phyloP scores from a whole-genome alignment of 2,888 invertebrate species.

The Rhogogaster chlorosoma region DNA sequence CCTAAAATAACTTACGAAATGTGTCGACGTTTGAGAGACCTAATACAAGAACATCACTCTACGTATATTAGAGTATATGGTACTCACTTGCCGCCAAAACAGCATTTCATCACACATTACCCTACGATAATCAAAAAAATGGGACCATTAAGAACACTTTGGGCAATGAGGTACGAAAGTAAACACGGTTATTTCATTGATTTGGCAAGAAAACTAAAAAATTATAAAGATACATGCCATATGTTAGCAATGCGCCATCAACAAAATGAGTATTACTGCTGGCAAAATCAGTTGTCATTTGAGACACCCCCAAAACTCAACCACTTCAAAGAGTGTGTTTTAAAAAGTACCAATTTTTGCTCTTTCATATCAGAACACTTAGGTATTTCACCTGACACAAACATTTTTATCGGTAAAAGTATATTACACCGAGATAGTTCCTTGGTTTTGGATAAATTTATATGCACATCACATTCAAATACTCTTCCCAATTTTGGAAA shows the following conservation, averaged over 20 bases:
- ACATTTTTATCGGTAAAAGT: no score
- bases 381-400: neutral
- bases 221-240: neutral
- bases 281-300: neutral
- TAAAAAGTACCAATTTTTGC: neutral
- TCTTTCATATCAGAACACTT: neutral
- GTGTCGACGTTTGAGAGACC: no score
- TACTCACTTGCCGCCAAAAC: no score
- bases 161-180: neutral
- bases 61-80: no score
- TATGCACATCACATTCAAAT: neutral
- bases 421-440: no score
- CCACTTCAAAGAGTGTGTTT: no score
- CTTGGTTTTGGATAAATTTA: neutral
- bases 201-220: neutral
- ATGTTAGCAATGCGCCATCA: slow-evolving; percentile 11
- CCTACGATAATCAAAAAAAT: no score
- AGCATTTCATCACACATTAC: no score
- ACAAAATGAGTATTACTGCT: slow-evolving; percentile 2
- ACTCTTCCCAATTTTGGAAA: no score
- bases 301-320: neutral
- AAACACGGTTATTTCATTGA: neutral
- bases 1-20: no score
- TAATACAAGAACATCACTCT: no score
- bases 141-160: neutral